Base-by-base conservation (phyloP, 2,113 vertebrate species). In the Mungos mungo region DNA sequence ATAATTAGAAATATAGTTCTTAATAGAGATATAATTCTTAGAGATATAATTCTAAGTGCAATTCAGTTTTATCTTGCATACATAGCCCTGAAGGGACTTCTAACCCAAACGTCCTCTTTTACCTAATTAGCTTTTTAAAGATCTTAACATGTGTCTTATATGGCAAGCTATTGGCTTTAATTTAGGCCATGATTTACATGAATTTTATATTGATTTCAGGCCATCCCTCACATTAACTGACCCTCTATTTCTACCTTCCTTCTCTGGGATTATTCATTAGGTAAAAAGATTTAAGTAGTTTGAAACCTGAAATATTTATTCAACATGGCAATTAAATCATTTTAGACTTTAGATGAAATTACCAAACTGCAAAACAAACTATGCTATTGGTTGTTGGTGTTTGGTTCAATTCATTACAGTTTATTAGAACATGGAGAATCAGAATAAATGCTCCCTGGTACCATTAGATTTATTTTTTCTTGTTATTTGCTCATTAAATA, bases 161-260 rank as follows among this genome's bases (percentile, higher is more conserved):
- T 92, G 7, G 77, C 50, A 12, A 88, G 27, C 21, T 93, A 27
- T 95, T 86, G 83, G 54, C 27, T 93, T 87, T 80, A 54, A 80
- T 41, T 81, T 29, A 14, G 54, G 33, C 41, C 66, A 71, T 91
- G 76, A 35, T 71, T 95, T 90, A 60, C 57, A 92, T 90, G 11
- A 90, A 82, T 71, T 97, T 94, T 90, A 66, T 82, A 92, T 96
- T 87, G 41, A 92, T 81, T 83, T 93, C 23, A 9, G 27, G 10
- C 54, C 86, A 35, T 83, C 38, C 27, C 23, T 85, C 7, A 41
- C 16, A 6, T 69, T 52, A 88, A 84, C 5, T 6, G 19, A 76
- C 12, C 9, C 50, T 33, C 33, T 82, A 3, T 47, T 57, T 97
- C 41, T 71, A 14, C 19, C 21, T 86, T 74, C 57, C 45, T 93